Conservation (phyloP, 2,113 vertebrate genomes). For the Pongo pygmaeus region DNA sequence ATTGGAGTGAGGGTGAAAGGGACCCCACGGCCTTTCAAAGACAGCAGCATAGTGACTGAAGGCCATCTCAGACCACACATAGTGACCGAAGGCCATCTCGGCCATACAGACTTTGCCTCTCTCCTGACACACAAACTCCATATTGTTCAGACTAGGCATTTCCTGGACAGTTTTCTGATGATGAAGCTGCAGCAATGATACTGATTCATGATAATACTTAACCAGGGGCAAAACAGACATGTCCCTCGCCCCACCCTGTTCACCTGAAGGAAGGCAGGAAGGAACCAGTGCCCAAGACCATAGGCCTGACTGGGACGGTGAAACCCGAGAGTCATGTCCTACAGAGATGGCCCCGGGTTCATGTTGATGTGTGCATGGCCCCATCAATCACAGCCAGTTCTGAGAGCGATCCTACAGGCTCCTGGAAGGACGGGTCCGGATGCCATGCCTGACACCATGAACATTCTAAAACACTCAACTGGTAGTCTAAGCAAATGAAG, state of each 20-base stretch:
- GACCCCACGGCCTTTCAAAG: no score
- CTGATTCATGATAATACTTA: no score
- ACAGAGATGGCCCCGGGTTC: background rate
- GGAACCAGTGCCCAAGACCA: background rate
- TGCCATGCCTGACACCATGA: background rate
- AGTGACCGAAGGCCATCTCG: no score
- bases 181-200: background rate
- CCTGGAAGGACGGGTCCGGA: background rate
- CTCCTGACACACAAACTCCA: background rate
- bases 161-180: background rate
- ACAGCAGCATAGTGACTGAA: background rate
- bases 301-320: background rate
- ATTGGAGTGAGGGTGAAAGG: background rate
- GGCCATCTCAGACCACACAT: no score
- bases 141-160: background rate
- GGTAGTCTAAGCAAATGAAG: background rate
- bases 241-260: rapidly evolving
- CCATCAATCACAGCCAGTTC: background rate
- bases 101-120: background rate
- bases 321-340: background rate
- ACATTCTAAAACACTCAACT: background rate
- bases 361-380: background rate
- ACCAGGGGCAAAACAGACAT: background rate
- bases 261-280: background rate
- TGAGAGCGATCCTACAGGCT: background rate